Percentiles rank a stretch among this genome's conserved stretches.
phyloP scores from a whole-genome alignment of 2,797 vertebrate species.

The Ctenosaura bakeri region DNA sequence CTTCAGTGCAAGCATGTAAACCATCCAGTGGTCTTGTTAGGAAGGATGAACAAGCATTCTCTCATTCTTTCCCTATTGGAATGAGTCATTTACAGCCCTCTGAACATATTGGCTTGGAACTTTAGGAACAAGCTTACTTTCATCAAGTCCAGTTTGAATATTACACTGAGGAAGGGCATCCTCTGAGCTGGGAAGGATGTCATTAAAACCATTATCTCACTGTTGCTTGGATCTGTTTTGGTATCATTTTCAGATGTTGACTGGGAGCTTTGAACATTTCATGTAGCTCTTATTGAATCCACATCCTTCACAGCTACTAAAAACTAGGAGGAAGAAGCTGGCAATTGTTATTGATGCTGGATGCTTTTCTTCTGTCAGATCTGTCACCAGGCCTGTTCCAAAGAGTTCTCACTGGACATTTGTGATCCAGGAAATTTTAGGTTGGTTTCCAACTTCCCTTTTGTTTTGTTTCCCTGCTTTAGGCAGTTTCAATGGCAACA shows the following conservation, averaged over 20 bases:
- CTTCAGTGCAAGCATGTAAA: neutral
- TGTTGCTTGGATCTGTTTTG: neutral
- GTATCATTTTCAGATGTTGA: slow-evolving; percentile 17
- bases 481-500: neutral
- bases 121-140: neutral
- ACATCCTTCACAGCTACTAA: neutral
- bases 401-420: neutral
- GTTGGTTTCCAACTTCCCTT: neutral
- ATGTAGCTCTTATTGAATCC: neutral
- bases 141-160: neutral
- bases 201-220: slow-evolving; percentile 6
- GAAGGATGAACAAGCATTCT: neutral
- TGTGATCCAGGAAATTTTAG: neutral
- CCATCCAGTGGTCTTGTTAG: neutral
- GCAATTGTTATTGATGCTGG: neutral
- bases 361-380: neutral
- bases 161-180: neutral
- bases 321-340: neutral
- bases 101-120: too few species aligned
- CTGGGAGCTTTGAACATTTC: neutral
- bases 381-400: neutral
- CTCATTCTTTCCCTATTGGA: neutral
- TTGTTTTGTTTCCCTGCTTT: neutral
- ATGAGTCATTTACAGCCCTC: neutral
- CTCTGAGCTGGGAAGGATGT: neutral